Evolutionary conservation across 2,888 invertebrate genomes (phyloP).

Genomic region (Drosophila acutilabella): DNA sequence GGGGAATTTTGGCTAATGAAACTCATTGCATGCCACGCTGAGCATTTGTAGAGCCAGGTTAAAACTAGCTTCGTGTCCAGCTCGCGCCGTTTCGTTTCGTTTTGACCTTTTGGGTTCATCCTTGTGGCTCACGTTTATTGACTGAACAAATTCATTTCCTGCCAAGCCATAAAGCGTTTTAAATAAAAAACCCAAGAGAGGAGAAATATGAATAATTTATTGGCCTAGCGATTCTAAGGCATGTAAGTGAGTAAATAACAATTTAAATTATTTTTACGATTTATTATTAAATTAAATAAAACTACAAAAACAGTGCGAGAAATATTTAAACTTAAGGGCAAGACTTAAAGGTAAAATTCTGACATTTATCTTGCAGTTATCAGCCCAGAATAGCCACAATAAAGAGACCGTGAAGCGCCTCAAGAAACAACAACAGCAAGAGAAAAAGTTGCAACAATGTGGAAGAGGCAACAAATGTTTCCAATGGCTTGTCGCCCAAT

Average conservation of each 20-base stretch:
- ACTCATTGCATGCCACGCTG: slow-evolving; percentile 41
- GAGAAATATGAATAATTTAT: background rate
- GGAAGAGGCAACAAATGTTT: slow-evolving; percentile 45
- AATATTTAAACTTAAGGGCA: background rate
- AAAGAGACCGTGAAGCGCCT: slow-evolving; percentile 8
- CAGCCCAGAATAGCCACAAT: slow-evolving; percentile 13
- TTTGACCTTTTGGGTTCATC: slow-evolving; percentile 37
- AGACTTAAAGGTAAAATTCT: background rate
- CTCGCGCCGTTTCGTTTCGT: slow-evolving; percentile 25
- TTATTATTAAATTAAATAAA: too few relatives aligned
- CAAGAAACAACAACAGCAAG: slow-evolving; percentile 16
- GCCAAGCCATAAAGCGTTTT: slow-evolving; percentile 30
- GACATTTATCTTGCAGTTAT: slow-evolving; percentile 1
- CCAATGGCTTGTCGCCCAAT: slow-evolving; percentile 29
- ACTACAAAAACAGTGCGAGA: background rate
- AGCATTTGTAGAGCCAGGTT: slow-evolving; percentile 16
- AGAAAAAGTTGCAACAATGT: slow-evolving; percentile 24
- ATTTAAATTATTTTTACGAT: too few relatives aligned
- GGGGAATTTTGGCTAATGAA: slow-evolving; percentile 28
- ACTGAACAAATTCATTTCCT: slow-evolving; percentile 40
- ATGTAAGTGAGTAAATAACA: too few relatives aligned
- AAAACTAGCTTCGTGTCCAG: slow-evolving; percentile 34
- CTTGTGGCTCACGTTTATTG: slow-evolving; percentile 39
- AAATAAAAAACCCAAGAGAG: background rate
- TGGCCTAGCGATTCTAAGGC: background rate